Percentiles rank a stretch among this genome's conserved stretches.
Conservation (phyloP, 2,888 invertebrate species). For the Lepidocyrtoides sp. region DNA sequence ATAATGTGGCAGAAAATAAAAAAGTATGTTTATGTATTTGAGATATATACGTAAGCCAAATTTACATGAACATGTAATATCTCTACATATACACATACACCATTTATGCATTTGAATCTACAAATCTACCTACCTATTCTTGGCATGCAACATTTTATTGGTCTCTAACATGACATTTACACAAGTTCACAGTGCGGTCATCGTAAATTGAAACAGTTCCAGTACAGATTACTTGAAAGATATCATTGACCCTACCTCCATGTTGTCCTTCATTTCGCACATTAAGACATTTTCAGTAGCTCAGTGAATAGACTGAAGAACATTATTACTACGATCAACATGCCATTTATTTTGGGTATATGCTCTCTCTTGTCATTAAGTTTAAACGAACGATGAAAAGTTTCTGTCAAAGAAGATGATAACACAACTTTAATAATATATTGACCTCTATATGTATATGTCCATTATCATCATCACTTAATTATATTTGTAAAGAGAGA, state of each 20-base stretch:
- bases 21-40: no score
- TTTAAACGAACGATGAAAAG: not conserved
- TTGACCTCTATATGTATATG: not conserved
- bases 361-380: not conserved
- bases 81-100: not conserved
- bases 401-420: not conserved
- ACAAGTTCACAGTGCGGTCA: slow-evolving; percentile 6
- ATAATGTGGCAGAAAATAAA: not conserved
- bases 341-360: not conserved
- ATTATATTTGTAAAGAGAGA: not conserved
- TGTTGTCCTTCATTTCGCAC: slow-evolving; percentile 27
- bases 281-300: not conserved
- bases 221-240: not conserved
- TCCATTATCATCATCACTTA: slow-evolving; percentile 25
- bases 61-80: not conserved
- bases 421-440: not conserved
- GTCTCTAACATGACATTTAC: slow-evolving; percentile 14
- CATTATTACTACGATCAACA: not conserved
- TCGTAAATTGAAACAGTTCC: slow-evolving; percentile 11
- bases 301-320: not conserved
- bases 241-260: slow-evolving; percentile 6
- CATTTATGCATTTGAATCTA: no score
- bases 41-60: not conserved
- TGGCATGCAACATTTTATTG: not conserved
- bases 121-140: not conserved